Percentiles rank a stretch among this genome's conserved stretches.
phyloP scores from a whole-genome alignment of 2,888 invertebrate species.

The Caenorhabditis macrosperma region DNA sequence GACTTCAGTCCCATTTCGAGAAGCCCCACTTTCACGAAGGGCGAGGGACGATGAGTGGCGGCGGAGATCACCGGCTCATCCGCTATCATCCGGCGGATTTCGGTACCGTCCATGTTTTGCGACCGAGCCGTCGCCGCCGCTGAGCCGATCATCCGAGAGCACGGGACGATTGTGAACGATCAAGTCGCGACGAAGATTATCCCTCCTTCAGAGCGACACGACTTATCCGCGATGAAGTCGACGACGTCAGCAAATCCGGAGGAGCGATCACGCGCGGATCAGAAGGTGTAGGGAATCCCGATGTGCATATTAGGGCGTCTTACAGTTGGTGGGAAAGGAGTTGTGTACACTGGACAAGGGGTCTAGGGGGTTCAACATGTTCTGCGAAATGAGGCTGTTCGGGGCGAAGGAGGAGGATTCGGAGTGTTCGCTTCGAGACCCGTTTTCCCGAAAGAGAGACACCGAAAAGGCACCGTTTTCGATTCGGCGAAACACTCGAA shows the following conservation, averaged over 20 bases:
- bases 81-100: too few species aligned
- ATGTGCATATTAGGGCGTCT: background rate
- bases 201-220: background rate
- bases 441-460: background rate
- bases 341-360: background rate
- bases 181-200: too few species aligned
- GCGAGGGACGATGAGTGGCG: background rate
- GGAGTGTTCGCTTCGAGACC: too few species aligned
- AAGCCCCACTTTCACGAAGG: too few species aligned
- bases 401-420: too few species aligned
- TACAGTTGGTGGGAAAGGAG: too few species aligned
- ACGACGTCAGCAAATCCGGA: constrained; percentile 30
- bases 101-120: too few species aligned
- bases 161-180: too few species aligned
- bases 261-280: constrained; percentile 22
- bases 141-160: background rate
- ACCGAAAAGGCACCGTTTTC: background rate
- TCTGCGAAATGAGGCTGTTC: too few species aligned
- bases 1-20: too few species aligned
- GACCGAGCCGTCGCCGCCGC: too few species aligned
- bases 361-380: background rate
- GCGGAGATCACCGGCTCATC: too few species aligned
- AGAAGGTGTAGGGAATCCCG: background rate
- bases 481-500: background rate
- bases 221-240: constrained; percentile 4